Base-by-base conservation (phyloP, 2,888 invertebrate species). In the Phortica magna region DNA sequence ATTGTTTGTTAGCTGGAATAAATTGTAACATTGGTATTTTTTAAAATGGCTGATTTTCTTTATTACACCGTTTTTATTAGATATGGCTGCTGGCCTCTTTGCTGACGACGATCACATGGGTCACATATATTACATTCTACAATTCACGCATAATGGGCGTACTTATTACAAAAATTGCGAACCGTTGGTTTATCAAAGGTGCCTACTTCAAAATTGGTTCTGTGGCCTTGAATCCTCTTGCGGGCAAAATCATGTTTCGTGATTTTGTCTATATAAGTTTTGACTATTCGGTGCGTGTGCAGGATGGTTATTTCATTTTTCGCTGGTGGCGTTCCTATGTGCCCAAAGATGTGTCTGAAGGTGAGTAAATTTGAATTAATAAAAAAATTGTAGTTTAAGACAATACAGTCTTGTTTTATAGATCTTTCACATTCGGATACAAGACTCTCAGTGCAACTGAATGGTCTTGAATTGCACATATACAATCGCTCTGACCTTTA, bases 161-260 rank as follows among this genome's bases (percentile, higher is more conserved):
- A 89, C 94, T 98, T 87, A 94, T 98, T 75, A 98, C 98, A 9
- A 95, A 96, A 91, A 93, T 98, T 76, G 94, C 97, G 74, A 98
- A 98, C 93, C 95, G 95, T 89, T 95, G 98, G 92, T 95, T 96
- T 89, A 95, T 96, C 84, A 95, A 95, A 90, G 95, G 96, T 91
- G 97, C 97, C 79, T 96, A 96, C 91, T 95, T 98, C 84, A 96
- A 97, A 93, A 95, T 98, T 91, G 97, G 99, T 76, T 99, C 99
- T 4, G 95, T 99, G 88, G 98, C 98, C 6, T 93, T 99, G 75
- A 98, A 98, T 91, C 97, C 98, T n/a, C 93, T 99, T 80, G 97
- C 98, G 75, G 99, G 99, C 3, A 99, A 99, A 93, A 96, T 99
- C 74, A 99, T 99, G 99, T 98, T 99, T 92, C 94, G 98, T 77